Evolutionary conservation across 1,140 invertebrate genomes (phyloP).

Genomic region (Micrasema longulum): DNA sequence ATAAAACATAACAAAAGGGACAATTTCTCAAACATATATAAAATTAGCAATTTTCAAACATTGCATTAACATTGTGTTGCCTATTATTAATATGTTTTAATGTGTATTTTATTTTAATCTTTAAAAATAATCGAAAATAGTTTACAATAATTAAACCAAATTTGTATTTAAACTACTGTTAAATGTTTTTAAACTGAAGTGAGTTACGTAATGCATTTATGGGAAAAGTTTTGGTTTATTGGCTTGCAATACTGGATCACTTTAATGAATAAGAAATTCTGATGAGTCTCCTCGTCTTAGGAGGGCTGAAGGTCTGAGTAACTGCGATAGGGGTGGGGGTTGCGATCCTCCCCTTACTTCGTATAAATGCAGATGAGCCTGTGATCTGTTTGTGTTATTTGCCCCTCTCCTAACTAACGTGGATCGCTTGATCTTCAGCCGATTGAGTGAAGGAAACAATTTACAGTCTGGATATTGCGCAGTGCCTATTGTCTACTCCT

Average conservation of each 20-base stretch:
- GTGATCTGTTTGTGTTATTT: conserved; percentile 54
- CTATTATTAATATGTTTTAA: too few species aligned
- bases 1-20: too few species aligned
- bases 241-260: background rate
- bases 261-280: background rate
- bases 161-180: too few species aligned
- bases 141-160: too few species aligned
- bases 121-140: too few species aligned
- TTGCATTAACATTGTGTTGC: too few species aligned
- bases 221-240: conserved; percentile 1
- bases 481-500: background rate
- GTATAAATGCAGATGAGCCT: conserved; percentile 62
- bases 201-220: background rate
- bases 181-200: too few species aligned
- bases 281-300: too few species aligned
- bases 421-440: conserved; percentile 12
- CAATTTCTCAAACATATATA: too few species aligned
- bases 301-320: too few species aligned
- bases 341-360: conserved; percentile 46
- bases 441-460: conserved; percentile 32
- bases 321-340: conserved; percentile 23
- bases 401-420: conserved; percentile 37
- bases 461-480: conserved; percentile 23
- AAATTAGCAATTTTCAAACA: too few species aligned
- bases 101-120: too few species aligned